Evolutionary conservation across 2,888 invertebrate species (phyloP).

Genomic region (Leptopterna dolabrata): DNA sequence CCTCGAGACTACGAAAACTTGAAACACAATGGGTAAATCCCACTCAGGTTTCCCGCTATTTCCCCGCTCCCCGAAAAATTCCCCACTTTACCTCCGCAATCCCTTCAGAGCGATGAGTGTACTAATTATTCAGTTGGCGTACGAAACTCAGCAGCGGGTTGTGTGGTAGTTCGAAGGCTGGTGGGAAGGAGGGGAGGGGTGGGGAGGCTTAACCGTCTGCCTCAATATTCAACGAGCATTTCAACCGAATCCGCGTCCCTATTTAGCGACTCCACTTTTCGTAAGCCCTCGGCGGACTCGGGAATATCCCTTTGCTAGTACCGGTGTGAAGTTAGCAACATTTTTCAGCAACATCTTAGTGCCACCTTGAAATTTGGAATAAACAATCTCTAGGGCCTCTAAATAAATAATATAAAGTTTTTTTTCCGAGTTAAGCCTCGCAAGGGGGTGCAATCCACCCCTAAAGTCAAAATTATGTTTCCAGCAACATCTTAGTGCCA

Average conservation of each 20-base stretch:
- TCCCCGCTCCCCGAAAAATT: background rate
- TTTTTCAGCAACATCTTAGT: too few species aligned
- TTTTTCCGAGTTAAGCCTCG: too few species aligned
- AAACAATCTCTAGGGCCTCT: too few species aligned
- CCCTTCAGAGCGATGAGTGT: conserved; percentile 28
- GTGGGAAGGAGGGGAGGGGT: background rate
- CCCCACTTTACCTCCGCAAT: background rate
- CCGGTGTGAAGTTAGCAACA: too few species aligned
- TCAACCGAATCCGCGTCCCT: background rate
- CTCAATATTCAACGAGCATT: conserved; percentile 42
- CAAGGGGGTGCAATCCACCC: too few species aligned
- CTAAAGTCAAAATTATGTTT: too few species aligned
- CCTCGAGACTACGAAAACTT: too few species aligned
- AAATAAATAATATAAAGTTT: too few species aligned
- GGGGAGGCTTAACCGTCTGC: conserved; percentile 5
- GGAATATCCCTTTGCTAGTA: background rate
- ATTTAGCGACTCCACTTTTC: background rate
- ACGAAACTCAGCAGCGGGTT: background rate
- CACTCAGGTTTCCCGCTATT: background rate
- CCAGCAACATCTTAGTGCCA: too few species aligned
- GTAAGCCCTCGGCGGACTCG: background rate
- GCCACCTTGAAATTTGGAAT: too few species aligned
- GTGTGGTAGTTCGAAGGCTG: too few species aligned
- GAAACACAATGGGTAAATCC: background rate
- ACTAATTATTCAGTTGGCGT: conserved; percentile 48